A percentile compares a stretch with the other conserved stretches of the same genome.
Conservation (phyloP, 2,113 vertebrate species). For the Nibea albiflora region DNA sequence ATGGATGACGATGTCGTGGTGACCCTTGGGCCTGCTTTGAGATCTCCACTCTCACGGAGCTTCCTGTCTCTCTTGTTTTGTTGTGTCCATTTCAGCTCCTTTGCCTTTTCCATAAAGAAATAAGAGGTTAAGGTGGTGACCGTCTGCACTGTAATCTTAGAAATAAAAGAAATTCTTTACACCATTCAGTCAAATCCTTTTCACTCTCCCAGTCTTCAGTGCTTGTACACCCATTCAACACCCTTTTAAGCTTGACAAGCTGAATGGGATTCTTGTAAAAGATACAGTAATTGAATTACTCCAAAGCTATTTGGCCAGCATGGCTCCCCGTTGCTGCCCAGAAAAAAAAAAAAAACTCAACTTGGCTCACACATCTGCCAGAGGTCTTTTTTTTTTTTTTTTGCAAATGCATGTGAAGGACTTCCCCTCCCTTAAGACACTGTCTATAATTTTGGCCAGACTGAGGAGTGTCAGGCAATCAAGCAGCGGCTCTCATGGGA, state of each 20-base stretch:
- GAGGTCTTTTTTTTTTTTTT: background rate
- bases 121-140: background rate
- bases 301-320: slow-evolving; percentile 45
- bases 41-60: background rate
- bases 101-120: slow-evolving; percentile 19
- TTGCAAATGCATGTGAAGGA: slow-evolving; percentile 43
- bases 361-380: slow-evolving; percentile 33
- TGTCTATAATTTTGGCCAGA: slow-evolving; percentile 43
- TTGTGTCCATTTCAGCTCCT: background rate
- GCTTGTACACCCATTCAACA: slow-evolving; percentile 21
- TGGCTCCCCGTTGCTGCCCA: slow-evolving; percentile 18
- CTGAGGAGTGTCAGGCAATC: slow-evolving; percentile 46
- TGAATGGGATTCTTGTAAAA: slow-evolving; percentile 57
- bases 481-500: slow-evolving; percentile 13
- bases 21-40: background rate
- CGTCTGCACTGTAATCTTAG: slow-evolving; percentile 8
- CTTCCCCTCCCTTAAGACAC: slow-evolving; percentile 45
- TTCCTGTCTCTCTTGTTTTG: background rate
- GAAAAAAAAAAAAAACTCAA: slow-evolving; percentile 41
- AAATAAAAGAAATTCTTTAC: slow-evolving; percentile 17
- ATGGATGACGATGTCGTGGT: background rate
- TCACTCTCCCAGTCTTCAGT: slow-evolving; percentile 13
- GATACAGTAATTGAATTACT: slow-evolving; percentile 64
- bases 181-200: slow-evolving; percentile 26
- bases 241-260: slow-evolving; percentile 29